Evolutionary conservation across 37 sponge, comb jelly and placozoan species (phyloP).

Genomic region (Spongia lamella): DNA sequence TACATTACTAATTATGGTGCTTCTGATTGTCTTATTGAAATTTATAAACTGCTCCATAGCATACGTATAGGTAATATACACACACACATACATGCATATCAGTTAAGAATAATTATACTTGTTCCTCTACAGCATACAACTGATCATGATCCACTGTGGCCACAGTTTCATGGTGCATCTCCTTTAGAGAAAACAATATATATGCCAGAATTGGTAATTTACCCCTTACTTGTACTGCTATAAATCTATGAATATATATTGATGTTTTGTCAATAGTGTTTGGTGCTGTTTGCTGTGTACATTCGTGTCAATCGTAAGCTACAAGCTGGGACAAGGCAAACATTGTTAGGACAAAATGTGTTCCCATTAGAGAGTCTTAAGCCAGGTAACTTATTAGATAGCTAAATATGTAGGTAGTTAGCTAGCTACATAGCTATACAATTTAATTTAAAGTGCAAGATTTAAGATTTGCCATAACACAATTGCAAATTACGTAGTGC

Average conservation of each 20-base stretch:
- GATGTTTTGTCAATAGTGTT: background rate
- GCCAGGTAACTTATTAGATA: slow-evolving; percentile 42
- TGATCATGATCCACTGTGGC: slow-evolving; percentile 37
- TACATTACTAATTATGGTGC: too few relatives aligned
- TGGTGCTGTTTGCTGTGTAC: background rate
- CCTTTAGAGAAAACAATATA: slow-evolving; percentile 23
- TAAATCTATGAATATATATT: too few relatives aligned
- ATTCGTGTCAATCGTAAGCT: background rate
- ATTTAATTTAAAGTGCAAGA: too few relatives aligned
- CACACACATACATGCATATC: too few relatives aligned
- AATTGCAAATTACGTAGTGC: too few relatives aligned
- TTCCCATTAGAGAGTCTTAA: slow-evolving; percentile 30
- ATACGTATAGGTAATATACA: too few relatives aligned
- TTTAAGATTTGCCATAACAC: too few relatives aligned
- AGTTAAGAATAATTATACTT: too few relatives aligned
- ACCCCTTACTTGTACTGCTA: too few relatives aligned
- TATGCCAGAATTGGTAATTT: slow-evolving; percentile 37
- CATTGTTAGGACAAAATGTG: slow-evolving; percentile 8
- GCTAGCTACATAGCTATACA: background rate
- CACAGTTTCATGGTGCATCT: slow-evolving; percentile 27
- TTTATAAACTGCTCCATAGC: too few relatives aligned
- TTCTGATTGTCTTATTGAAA: too few relatives aligned
- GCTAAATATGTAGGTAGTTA: too few relatives aligned
- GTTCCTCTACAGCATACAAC: background rate
- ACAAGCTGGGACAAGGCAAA: background rate